Percentiles rank a stretch among this genome's conserved stretches.
Conservation (phyloP, 2,888 invertebrate genomes). For the Sclerodermus sp. region DNA sequence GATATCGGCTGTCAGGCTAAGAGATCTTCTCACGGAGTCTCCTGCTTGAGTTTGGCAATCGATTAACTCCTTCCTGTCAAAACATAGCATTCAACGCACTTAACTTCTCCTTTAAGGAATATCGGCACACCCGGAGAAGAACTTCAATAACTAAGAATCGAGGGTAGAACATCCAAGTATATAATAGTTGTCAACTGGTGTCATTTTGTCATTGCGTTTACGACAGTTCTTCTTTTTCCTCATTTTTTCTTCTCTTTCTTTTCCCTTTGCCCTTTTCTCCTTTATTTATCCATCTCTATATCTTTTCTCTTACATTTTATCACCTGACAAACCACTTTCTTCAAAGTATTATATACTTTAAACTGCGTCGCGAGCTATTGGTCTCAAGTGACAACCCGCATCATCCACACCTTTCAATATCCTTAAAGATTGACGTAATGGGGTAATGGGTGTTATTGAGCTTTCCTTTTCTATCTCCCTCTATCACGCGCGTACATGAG, state of each 20-base stretch:
- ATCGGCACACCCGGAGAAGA: slow-evolving; percentile 26
- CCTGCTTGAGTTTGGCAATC: slow-evolving; percentile 20
- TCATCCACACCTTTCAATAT: too few species aligned
- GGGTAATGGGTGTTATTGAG: too few species aligned
- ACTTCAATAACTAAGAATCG: slow-evolving; percentile 29
- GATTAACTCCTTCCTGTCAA: slow-evolving; percentile 34
- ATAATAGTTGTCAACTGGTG: slow-evolving; percentile 11
- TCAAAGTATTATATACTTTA: too few species aligned
- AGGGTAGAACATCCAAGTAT: slow-evolving; percentile 7
- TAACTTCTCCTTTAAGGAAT: slow-evolving; percentile 34
- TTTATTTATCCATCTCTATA: too few species aligned
- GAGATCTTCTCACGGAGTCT: background rate
- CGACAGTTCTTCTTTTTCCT: background rate
- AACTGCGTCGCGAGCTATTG: too few species aligned
- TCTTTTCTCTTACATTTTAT: background rate
- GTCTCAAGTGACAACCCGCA: too few species aligned
- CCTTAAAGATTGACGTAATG: too few species aligned
- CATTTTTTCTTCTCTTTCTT: background rate
- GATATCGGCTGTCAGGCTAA: background rate
- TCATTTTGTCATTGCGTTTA: background rate
- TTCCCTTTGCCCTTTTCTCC: background rate
- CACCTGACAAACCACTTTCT: too few species aligned
- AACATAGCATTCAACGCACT: slow-evolving; percentile 33
- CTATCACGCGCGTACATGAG: too few species aligned
- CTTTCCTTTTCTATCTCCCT: too few species aligned